Evolutionary conservation across 2,888 invertebrate species (phyloP).

Genomic region (Hyposoter dolosus): DNA sequence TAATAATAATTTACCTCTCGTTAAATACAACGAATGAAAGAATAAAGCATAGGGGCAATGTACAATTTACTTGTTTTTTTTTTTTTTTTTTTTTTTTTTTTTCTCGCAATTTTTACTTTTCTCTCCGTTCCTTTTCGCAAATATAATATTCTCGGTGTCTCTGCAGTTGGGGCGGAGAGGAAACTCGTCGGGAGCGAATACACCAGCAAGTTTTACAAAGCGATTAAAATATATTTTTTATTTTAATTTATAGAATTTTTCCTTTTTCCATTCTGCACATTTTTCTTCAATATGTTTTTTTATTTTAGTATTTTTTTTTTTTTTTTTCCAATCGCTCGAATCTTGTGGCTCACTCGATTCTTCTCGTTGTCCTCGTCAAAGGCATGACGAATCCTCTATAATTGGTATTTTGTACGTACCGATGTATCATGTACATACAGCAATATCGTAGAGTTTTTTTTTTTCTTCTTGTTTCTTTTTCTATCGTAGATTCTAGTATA

Average conservation of each 20-base stretch:
- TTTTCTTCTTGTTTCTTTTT: background rate
- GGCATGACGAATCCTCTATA: slow-evolving; percentile 19
- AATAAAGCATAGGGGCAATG: slow-evolving; percentile 55
- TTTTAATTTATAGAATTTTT: background rate
- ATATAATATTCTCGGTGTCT: background rate
- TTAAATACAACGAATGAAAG: slow-evolving; percentile 48
- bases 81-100: background rate
- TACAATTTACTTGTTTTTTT: slow-evolving; percentile 32
- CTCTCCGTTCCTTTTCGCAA: background rate
- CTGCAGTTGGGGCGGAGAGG: background rate
- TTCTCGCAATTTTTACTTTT: background rate
- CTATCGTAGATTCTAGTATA: slow-evolving; percentile 8
- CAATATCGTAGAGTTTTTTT: slow-evolving; percentile 55
- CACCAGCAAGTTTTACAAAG: slow-evolving; percentile 4
- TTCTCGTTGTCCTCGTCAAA: slow-evolving; percentile 45
- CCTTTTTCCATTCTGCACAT: background rate
- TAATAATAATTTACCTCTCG: slow-evolving; percentile 28
- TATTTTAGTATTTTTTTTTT: background rate
- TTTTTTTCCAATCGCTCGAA: slow-evolving; percentile 19
- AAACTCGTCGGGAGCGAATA: background rate
- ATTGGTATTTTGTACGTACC: slow-evolving; percentile 57
- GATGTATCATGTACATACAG: slow-evolving; percentile 56
- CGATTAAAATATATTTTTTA: background rate
- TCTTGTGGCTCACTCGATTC: slow-evolving; percentile 12
- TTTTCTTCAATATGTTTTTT: background rate